Evolutionary conservation across 2,113 vertebrate species (phyloP), one percentile per base, ranked within the genome.

Genomic region (Ammodytes marinus): DNA sequence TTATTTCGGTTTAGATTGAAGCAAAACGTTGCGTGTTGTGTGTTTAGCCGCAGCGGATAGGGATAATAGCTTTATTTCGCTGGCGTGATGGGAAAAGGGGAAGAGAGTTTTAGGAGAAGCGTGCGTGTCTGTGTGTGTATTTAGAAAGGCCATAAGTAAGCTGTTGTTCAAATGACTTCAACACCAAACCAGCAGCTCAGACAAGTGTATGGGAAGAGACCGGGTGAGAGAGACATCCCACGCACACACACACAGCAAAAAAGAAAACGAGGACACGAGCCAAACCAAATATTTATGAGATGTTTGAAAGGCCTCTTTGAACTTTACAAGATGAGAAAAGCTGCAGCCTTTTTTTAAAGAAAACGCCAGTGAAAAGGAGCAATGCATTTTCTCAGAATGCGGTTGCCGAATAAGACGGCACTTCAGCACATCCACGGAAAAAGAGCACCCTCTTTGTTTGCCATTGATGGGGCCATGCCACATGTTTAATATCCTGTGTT

Each of bases 281-380:
- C 80, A 90, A 88, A 43, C 79, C 80, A 92, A 92, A 93, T 91
- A 89, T 91, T 92, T 88, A 93, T 84, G 78, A 89, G 82, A 71
- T 61, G 78, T 67, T 66, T 55, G 69, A 73, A 80, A 87, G 57
- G 66, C 74, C 60, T 55, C 68, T 81, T 58, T 77, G 59, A 79
- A 86, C 84, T 74, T 58, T 52, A 42, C 58, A 72, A 49, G 59
- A 73, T 0, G 6, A 67, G 64, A 85, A 70, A 84, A 76, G 78
- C 74, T 68, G 70, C 60, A 55, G 65, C 61, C 64, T 72, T 64
- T 70, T 14, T 27, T 27, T 27, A 1, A 27, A 27, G 61, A 74
- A 72, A 50, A 50, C 1, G 9, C 9, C 42, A 50, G 8, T 17
- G 60, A 77, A 65, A 69, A 75, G 39, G 15, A 45, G 45, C 2